A percentile compares a stretch with the other conserved stretches of the same genome.
These are phyloP conservation scores for Eledone cirrhosa DNA, from an alignment of 2,888 invertebrate species.

Conservation along the genomic window DNA sequence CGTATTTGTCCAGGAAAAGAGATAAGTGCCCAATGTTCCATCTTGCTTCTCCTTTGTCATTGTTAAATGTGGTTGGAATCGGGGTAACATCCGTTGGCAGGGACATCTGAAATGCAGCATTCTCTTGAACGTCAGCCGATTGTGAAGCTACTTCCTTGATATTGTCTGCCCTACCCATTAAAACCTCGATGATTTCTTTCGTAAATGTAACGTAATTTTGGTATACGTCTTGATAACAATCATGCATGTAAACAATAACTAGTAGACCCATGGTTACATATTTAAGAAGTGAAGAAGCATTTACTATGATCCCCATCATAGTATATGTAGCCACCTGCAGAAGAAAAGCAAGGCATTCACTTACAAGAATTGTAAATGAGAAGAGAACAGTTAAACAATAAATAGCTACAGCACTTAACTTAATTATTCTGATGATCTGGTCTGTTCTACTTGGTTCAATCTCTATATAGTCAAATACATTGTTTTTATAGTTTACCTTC, in stretches of 20 bases:
- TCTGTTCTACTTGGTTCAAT: neutral
- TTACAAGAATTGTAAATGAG: conserved; percentile 54
- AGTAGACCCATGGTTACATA: conserved; percentile 62
- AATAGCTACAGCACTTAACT: neutral
- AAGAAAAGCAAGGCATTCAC: conserved; percentile 58
- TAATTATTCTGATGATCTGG: neutral
- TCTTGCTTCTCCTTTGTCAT: conserved; percentile 51
- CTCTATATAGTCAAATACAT: neutral
- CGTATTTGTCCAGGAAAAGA: conserved; percentile 61
- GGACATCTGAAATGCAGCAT: conserved; percentile 59
- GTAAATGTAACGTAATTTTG: conserved; percentile 64
- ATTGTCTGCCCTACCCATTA: conserved; percentile 57
- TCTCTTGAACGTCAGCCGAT: conserved; percentile 57
- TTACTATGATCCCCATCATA: conserved; percentile 64
- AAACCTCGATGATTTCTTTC: conserved; percentile 58
- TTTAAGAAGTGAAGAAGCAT: conserved; percentile 57
- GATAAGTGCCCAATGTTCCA: conserved; percentile 63
- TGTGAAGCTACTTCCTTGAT: conserved; percentile 57
- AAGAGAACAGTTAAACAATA: conserved; percentile 53
- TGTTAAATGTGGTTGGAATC: conserved; percentile 49
- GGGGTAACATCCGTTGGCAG: conserved; percentile 53
- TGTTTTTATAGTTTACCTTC: neutral
- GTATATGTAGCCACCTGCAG: conserved; percentile 62
- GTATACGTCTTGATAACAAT: conserved; percentile 64
- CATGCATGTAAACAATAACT: conserved; percentile 63